Conservation (phyloP, 2,797 vertebrate species). For the Xerus rutilus region DNA sequence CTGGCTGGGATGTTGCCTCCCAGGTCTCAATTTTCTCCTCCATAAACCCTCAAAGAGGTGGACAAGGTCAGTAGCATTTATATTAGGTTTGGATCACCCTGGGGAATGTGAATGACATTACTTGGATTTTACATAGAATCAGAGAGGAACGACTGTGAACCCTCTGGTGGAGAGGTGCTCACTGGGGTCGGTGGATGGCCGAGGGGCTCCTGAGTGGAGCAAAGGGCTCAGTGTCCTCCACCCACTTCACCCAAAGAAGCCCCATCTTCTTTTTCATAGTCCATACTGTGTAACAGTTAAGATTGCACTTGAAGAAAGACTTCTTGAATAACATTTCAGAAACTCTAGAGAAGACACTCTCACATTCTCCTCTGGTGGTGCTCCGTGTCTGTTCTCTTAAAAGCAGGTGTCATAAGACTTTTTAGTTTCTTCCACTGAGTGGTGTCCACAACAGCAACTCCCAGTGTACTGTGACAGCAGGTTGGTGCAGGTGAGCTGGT, state of each 20-base stretch:
- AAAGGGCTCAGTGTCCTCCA: neutral
- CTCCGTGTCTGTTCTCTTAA: neutral
- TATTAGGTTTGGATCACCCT: neutral
- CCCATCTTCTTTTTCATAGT: neutral
- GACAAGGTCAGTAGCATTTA: neutral
- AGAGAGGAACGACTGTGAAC: neutral
- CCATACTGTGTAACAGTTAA: neutral
- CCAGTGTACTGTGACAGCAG: rapidly evolving
- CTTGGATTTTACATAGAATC: neutral
- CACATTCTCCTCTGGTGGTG: neutral
- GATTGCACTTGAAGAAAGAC: neutral
- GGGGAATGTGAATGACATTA: neutral
- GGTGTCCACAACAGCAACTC: neutral
- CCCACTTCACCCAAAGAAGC: no score
- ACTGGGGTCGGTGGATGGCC: neutral
- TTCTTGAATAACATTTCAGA: neutral
- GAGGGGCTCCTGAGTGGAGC: no score
- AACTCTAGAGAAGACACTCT: neutral
- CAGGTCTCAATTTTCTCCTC: neutral
- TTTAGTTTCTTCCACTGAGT: neutral
- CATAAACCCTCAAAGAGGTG: neutral
- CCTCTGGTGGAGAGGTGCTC: neutral
- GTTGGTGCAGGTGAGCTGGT: rapidly evolving
- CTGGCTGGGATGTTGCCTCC: neutral
- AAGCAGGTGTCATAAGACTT: neutral